A percentile compares a stretch with the other conserved stretches of the same genome.
Conservation (phyloP, 2,888 invertebrate genomes). For the Capitulum mitella region DNA sequence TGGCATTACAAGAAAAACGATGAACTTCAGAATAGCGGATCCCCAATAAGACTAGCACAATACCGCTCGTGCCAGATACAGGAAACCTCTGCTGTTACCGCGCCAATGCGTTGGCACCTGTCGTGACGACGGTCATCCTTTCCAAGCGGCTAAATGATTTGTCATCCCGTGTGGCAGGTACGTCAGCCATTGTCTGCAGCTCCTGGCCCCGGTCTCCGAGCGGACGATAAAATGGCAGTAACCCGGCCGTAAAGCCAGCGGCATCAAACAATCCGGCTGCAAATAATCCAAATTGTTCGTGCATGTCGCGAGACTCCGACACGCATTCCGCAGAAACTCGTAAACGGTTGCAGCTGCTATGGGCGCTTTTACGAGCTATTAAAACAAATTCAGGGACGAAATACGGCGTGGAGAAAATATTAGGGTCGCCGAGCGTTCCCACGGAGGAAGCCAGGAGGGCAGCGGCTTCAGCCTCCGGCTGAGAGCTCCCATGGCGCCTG, state of each 20-base stretch:
- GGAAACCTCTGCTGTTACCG: too few species aligned
- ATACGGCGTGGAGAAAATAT: neutral
- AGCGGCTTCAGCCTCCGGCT: too few species aligned
- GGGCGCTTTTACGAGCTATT: neutral
- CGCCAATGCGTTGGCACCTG: neutral
- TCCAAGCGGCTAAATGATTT: neutral
- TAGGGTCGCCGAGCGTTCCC: neutral
- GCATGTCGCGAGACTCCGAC: neutral
- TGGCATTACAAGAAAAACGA: too few species aligned
- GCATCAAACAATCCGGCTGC: neutral
- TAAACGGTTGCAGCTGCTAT: neutral
- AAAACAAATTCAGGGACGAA: neutral
- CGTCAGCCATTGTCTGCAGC: neutral
- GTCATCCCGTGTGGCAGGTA: neutral
- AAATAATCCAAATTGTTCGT: neutral
- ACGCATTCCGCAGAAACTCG: neutral
- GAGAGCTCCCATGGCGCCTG: too few species aligned
- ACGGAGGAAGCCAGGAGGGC: too few species aligned
- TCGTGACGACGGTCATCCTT: neutral
- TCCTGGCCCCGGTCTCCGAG: neutral
- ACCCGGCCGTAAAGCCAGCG: neutral
- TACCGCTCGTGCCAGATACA: too few species aligned
- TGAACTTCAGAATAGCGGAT: too few species aligned
- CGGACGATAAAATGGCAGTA: neutral
- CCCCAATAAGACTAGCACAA: too few species aligned